Percentiles rank a stretch among this genome's conserved stretches.
phyloP scores from a whole-genome alignment of 2,113 vertebrate genomes.

The Nerophis ophidion region DNA sequence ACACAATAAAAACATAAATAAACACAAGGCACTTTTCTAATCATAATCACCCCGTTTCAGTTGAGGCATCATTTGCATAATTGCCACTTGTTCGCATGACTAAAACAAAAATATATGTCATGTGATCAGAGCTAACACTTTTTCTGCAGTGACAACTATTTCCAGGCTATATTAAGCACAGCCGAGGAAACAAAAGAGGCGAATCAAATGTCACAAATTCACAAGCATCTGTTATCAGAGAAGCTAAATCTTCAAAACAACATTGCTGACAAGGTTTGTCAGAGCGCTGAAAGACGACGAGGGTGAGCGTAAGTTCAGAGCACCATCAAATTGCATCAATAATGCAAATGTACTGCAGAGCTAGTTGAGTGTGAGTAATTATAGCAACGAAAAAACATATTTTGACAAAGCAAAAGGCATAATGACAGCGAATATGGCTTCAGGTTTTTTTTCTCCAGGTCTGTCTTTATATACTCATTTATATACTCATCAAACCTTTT shows the following conservation, averaged over 20 bases:
- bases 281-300: constrained; percentile 28
- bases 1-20: not conserved
- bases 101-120: constrained; percentile 50
- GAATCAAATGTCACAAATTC: constrained; percentile 21
- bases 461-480: constrained; percentile 28
- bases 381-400: constrained; percentile 21
- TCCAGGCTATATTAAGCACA: constrained; percentile 43
- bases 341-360: constrained; percentile 33
- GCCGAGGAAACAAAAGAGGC: constrained; percentile 16
- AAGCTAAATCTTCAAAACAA: constrained; percentile 12
- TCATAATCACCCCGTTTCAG: not conserved
- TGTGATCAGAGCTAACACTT: constrained; percentile 26
- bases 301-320: constrained; percentile 44
- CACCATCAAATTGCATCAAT: constrained; percentile 40
- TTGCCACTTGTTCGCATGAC: constrained; percentile 23
- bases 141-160: constrained; percentile 24
- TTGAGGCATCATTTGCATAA: constrained; percentile 36
- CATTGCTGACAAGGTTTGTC: constrained; percentile 24
- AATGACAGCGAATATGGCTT: constrained; percentile 37
- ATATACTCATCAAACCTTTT: not conserved
- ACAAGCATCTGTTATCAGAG: constrained; percentile 17
- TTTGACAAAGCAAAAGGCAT: constrained; percentile 37
- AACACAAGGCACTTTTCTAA: not conserved
- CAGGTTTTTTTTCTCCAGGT: constrained; percentile 23
- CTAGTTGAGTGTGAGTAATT: constrained; percentile 16